A percentile compares a stretch with the other conserved stretches of the same genome.
Evolutionary conservation across 2,113 vertebrate species (phyloP).

Genomic region (Ia io): DNA sequence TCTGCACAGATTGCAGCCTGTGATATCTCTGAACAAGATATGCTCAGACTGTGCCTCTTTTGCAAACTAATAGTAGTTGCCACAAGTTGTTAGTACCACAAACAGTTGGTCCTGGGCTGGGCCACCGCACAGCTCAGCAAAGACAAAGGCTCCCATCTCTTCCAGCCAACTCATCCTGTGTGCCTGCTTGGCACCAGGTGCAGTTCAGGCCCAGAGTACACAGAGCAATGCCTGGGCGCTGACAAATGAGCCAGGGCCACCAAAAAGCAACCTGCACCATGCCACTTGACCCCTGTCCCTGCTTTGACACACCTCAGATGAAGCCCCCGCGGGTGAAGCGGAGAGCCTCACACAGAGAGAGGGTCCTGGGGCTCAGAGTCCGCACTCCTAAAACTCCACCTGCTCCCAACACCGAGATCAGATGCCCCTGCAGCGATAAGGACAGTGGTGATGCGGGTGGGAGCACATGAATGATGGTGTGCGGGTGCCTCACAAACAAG

Average conservation of each 20-base stretch:
- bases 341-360: background rate
- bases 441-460: background rate
- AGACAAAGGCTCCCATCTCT: background rate
- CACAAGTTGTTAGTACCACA: background rate
- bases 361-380: background rate
- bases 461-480: background rate
- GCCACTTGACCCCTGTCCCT: background rate
- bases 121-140: background rate
- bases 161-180: accelerated
- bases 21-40: background rate
- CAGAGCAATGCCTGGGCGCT: background rate
- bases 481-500: conserved; percentile 62
- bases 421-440: background rate
- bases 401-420: background rate
- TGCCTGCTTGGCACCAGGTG: accelerated
- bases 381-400: background rate
- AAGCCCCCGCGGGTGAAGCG: background rate
- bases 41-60: background rate
- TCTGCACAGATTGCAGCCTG: background rate
- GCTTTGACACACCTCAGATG: background rate
- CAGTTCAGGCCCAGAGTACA: background rate
- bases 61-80: no score
- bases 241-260: background rate
- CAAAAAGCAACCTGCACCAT: background rate
- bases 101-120: no score